Evolutionary conservation across 2,797 vertebrate species (phyloP), one percentile per base, ranked within the genome.

Genomic region (Peromyscus nudipes): DNA sequence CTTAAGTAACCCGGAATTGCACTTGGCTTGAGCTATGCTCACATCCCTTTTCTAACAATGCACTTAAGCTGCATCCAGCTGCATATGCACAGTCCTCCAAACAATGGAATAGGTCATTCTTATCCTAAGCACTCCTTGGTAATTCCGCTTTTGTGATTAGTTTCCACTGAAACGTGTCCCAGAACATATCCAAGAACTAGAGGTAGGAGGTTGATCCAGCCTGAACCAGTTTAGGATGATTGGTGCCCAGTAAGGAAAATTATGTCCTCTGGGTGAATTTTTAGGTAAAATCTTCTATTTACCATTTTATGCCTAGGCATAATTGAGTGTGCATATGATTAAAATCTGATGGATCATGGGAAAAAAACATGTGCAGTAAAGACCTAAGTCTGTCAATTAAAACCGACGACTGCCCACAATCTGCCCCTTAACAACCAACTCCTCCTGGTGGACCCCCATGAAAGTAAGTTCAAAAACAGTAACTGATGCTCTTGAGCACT

Each of bases 361-460:
- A 29, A 83, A 83, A n/a, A 79, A 79, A 85, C 65, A 86, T 69
- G 31, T 85, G 62, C 83, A 85, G 43, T 69, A 83, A 83, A 83
- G 57, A 29, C 43, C 31, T 31, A 67, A n/a, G 31, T 29, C 64
- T 67, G 83, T 85, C 83, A 67, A 69, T 86, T 64, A n/a, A 52
- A 85, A 69, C 43, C 43, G 37, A 83, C 8, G 37, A 64, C 37
- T 64, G 37, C 57, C 81, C 57, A 86, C 31, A 69, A n/a, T 71
- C n/a, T 87, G 34, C 17, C 65, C 43, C 31, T 79, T 85, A 69
- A 12, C 43, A 69, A 71, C 23, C 49, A 87, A 71, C 34, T 71
- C 34, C 23, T 87, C 65, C 64, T 52, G 31, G 13, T 55, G 65
- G 23, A 55, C 46, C 34, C 13, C 23, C n/a, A 55, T 37, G 37